Percentiles rank a stretch among this genome's conserved stretches.
phyloP scores from a whole-genome alignment of 23 tunicate species.

The Ciona savignyi region DNA sequence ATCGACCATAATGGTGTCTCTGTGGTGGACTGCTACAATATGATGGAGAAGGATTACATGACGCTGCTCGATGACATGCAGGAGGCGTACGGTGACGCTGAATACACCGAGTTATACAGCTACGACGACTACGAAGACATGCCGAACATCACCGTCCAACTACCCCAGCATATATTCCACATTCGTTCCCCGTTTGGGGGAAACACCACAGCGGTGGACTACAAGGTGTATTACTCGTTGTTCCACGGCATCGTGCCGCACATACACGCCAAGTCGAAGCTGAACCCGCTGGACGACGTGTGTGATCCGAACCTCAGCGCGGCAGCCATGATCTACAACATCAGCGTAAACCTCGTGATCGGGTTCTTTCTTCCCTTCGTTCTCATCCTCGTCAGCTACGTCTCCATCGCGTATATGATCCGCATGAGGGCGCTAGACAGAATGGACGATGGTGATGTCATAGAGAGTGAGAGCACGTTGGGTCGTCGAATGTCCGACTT shows the following conservation, averaged over 20 bases:
- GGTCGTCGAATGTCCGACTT: conserved; percentile 81
- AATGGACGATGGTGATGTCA: conserved; percentile 11
- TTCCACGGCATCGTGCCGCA: not conserved
- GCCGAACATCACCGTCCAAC: not conserved
- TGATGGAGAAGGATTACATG: conserved; percentile 9
- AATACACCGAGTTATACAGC: not conserved
- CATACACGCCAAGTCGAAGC: not conserved
- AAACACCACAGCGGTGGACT: conserved; percentile 1
- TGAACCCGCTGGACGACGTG: not conserved
- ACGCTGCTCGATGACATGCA: not conserved
- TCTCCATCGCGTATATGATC: conserved; percentile 71
- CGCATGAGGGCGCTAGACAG: conserved; percentile 50
- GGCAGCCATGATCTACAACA: conserved; percentile 40
- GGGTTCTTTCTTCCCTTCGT: conserved; percentile 81
- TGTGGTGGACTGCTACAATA: conserved; percentile 15
- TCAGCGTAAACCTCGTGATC: conserved; percentile 51
- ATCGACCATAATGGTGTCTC: conserved; percentile 31
- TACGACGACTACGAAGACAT: not conserved
- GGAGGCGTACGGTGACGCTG: not conserved
- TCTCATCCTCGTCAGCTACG: conserved; percentile 55
- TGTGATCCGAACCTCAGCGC: conserved; percentile 43
- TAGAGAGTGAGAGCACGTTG: conserved; percentile 4
- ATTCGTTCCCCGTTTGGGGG: not conserved
- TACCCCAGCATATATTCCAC: not conserved
- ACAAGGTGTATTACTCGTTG: not conserved